Evolutionary conservation across 1,140 invertebrate species (phyloP).

Genomic region (Bombus pyrosoma): DNA sequence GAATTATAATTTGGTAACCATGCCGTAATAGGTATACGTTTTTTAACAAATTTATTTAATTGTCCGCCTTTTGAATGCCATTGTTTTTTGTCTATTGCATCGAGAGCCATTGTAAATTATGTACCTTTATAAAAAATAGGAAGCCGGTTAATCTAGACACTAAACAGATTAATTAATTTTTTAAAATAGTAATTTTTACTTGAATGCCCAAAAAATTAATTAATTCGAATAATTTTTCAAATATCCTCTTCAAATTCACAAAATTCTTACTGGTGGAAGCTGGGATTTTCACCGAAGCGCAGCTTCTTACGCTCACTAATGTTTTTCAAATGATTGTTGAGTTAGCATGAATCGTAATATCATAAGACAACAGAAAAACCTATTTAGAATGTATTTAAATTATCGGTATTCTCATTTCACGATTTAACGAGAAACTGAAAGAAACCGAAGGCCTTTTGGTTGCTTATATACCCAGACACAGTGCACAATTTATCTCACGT

Average conservation of each 20-base stretch:
- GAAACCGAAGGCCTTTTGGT: slow-evolving; percentile 12
- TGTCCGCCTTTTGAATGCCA: slow-evolving; percentile 48
- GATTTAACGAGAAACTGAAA: slow-evolving; percentile 51
- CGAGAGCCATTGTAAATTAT: slow-evolving; percentile 44
- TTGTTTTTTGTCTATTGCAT: slow-evolving; percentile 50
- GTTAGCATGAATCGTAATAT: neutral
- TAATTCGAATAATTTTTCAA: no score
- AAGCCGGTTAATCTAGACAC: neutral
- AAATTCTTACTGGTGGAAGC: neutral
- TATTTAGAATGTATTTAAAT: neutral
- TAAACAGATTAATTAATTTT: neutral
- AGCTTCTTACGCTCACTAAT: neutral
- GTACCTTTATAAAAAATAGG: neutral
- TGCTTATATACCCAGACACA: slow-evolving; percentile 56
- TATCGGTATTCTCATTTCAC: slow-evolving; percentile 11
- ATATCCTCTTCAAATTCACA: no score
- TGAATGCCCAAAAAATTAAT: neutral
- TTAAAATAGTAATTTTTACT: slow-evolving; percentile 14
- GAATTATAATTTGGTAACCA: slow-evolving; percentile 89
- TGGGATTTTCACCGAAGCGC: slow-evolving; percentile 2
- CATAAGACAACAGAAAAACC: neutral
- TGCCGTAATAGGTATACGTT: slow-evolving; percentile 85
- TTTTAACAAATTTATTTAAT: slow-evolving; percentile 67
- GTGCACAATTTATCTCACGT: slow-evolving; percentile 38
- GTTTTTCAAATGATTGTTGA: neutral